Conservation (phyloP, 2,888 invertebrate genomes). For the Oasisia sp. region DNA sequence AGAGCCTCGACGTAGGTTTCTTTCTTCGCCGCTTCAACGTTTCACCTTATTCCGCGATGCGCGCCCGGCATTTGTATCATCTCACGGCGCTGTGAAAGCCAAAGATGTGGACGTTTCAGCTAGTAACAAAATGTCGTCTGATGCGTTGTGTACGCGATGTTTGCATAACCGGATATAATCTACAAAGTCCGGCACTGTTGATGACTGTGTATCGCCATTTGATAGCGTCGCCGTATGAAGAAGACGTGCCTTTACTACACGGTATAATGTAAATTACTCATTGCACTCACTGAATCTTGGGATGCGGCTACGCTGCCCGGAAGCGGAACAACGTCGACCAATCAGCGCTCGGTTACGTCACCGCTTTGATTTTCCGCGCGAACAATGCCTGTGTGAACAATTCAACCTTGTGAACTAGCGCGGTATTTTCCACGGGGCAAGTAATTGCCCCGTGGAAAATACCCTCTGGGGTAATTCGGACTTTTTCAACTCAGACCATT, state of each 20-base stretch:
- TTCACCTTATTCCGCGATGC: slow-evolving; percentile 1
- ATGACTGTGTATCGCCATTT: not conserved
- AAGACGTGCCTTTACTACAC: not conserved
- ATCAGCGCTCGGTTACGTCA: not conserved
- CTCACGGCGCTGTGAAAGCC: not conserved
- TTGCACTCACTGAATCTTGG: slow-evolving; percentile 17
- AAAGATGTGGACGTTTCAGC: not conserved
- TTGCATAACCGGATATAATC: not conserved
- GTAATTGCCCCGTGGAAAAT: no score
- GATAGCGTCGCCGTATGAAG: not conserved
- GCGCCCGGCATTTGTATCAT: slow-evolving; percentile 13
- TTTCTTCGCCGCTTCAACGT: not conserved
- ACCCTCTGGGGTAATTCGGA: no score
- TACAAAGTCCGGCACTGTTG: slow-evolving; percentile 9
- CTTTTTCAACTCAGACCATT: no score
- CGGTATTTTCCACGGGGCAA: no score
- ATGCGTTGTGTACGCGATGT: not conserved
- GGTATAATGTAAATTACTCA: not conserved
- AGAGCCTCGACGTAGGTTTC: not conserved
- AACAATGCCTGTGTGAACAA: not conserved
- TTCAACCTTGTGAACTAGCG: not conserved
- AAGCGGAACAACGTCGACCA: slow-evolving; percentile 5
- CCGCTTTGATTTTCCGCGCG: slow-evolving; percentile 9
- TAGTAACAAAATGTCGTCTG: not conserved
- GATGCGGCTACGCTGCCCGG: slow-evolving; percentile 7